These are phyloP conservation scores for Basileuterus tristriatus DNA, from an alignment of 2,797 vertebrate genomes.

Conservation along the genomic window DNA sequence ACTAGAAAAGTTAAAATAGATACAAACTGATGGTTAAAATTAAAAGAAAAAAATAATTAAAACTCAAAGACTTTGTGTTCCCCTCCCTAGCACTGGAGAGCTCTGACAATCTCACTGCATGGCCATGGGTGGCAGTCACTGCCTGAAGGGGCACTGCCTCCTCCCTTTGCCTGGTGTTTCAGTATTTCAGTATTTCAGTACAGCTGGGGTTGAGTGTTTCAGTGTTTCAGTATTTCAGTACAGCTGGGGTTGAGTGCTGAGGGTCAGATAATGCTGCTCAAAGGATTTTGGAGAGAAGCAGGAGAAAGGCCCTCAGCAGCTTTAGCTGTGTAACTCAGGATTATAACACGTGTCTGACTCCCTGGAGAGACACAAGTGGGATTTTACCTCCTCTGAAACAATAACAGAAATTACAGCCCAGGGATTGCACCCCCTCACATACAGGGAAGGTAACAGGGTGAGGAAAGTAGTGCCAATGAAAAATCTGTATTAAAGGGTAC, in stretches of 20 bases:
- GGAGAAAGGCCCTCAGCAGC: background rate
- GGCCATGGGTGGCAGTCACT: fast-evolving
- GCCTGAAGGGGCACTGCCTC: background rate
- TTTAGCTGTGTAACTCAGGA: background rate
- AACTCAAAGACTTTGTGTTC: background rate
- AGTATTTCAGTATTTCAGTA: background rate
- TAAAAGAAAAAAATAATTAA: background rate
- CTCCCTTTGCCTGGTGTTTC: background rate
- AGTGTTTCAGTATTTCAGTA: background rate
- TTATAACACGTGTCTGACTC: background rate
- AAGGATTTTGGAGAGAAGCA: background rate
- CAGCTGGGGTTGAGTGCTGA: background rate
- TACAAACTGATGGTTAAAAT: background rate
- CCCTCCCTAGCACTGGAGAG: background rate
- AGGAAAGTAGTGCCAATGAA: background rate
- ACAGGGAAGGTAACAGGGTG: background rate
- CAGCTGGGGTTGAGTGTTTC: background rate
- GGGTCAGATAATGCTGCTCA: background rate
- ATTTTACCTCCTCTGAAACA: background rate
- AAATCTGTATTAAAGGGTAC: background rate
- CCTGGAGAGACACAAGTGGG: background rate
- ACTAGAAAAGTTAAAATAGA: background rate
- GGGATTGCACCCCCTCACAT: background rate
- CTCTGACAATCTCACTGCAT: background rate
- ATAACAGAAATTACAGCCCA: background rate